Conservation (phyloP, 2,113 vertebrate genomes). For the Ovis canadensis region DNA sequence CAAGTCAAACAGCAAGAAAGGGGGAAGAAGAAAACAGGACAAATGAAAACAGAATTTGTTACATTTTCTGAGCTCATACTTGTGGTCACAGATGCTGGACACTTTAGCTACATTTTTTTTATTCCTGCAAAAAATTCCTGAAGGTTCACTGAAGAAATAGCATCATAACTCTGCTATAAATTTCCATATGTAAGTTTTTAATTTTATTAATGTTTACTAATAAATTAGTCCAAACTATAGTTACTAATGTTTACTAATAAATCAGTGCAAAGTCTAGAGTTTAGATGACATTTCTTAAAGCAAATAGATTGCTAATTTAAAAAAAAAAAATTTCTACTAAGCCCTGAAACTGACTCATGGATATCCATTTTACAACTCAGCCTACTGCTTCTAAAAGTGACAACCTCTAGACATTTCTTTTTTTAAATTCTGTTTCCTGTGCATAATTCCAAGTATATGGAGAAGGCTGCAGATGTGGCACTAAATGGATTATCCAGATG, state of each 20-base stretch:
- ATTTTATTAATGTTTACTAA: constrained; percentile 18
- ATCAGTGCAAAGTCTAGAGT: not conserved
- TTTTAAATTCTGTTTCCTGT: not conserved
- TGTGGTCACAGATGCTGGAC: not conserved
- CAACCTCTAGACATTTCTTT: not conserved
- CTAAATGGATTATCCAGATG: constrained; percentile 2
- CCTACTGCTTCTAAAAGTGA: not conserved
- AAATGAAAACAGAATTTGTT: not conserved
- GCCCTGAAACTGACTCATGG: not conserved
- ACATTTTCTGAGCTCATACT: not conserved
- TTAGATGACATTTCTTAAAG: not conserved
- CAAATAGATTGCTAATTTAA: not conserved
- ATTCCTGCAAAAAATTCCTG: not conserved
- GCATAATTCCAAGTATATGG: not conserved
- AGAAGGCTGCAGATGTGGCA: not conserved
- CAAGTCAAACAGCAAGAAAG: not conserved
- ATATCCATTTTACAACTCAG: not conserved
- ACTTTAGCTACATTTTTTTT: not conserved
- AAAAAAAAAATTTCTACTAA: not conserved
- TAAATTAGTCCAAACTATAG: not conserved
- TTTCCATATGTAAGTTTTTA: not conserved
- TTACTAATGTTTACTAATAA: constrained; percentile 29
- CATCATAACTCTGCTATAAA: not conserved
- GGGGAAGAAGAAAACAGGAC: not conserved
- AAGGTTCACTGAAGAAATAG: not conserved